Evolutionary conservation across 2,888 invertebrate genomes (phyloP).

Genomic region (Apeira syringaria): DNA sequence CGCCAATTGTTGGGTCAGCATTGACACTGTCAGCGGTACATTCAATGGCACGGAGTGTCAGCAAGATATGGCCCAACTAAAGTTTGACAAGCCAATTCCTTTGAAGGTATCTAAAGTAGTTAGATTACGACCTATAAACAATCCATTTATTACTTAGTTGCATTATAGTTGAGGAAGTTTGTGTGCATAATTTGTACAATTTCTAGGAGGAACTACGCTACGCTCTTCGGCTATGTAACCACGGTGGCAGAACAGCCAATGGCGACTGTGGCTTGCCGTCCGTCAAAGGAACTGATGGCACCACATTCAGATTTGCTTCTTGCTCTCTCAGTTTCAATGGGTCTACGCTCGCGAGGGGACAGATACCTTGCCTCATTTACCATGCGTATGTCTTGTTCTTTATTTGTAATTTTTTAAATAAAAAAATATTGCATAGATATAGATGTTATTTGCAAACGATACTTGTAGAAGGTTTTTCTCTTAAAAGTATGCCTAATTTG

Average conservation of each 20-base stretch:
- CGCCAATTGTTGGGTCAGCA: constrained; percentile 93
- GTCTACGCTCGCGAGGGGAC: constrained; percentile 97
- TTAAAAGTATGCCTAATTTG: too few relatives aligned
- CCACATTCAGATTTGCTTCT: constrained; percentile 94
- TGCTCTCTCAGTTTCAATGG: constrained; percentile 98
- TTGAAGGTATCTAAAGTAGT: too few relatives aligned
- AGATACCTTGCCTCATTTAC: constrained; percentile 96
- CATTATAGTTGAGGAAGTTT: too few relatives aligned
- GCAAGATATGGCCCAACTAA: constrained; percentile 94
- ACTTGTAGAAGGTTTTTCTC: too few relatives aligned
- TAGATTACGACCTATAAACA: too few relatives aligned
- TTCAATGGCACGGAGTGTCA: constrained; percentile 93
- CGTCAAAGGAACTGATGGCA: constrained; percentile 96
- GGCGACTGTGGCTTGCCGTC: constrained; percentile 96
- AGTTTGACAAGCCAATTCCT: constrained; percentile 94
- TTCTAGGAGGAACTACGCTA: constrained; percentile 92
- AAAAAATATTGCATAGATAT: too few relatives aligned
- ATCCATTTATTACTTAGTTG: too few relatives aligned
- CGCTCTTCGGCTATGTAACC: constrained; percentile 93
- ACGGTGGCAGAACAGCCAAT: constrained; percentile 96
- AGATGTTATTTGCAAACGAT: too few relatives aligned
- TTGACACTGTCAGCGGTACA: constrained; percentile 92
- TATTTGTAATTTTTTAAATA: too few relatives aligned
- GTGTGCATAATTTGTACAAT: too few relatives aligned
- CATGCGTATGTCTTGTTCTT: constrained; percentile 83